phyloP scores from a whole-genome alignment of 2,113 vertebrate species.

The Limnothrissa miodon region DNA sequence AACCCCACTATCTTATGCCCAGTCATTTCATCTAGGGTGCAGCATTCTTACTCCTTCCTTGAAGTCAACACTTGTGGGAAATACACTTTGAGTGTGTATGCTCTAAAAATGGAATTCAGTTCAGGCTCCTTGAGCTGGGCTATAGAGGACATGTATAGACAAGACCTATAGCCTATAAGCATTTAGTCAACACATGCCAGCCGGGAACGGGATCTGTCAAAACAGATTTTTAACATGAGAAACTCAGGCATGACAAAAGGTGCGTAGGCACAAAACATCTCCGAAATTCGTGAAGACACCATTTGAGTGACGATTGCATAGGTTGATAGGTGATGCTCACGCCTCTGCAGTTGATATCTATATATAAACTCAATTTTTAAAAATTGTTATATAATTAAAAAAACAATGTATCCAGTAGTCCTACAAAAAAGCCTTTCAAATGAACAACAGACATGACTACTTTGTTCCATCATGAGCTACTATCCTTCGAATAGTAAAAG shows the following conservation, averaged over 20 bases:
- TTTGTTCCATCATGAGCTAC: not conserved
- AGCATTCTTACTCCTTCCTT: not conserved
- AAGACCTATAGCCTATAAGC: not conserved
- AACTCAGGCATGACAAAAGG: not conserved
- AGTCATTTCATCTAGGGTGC: not conserved
- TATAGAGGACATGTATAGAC: not conserved
- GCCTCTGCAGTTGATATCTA: not conserved
- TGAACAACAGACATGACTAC: not conserved
- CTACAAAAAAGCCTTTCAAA: not conserved
- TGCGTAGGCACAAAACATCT: not conserved
- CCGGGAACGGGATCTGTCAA: not conserved
- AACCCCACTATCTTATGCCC: not conserved
- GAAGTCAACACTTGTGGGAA: not conserved
- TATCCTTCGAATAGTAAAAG: constrained; percentile 23
- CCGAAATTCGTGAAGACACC: not conserved
- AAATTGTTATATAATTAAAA: no score
- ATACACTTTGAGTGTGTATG: not conserved
- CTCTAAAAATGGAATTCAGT: not conserved
- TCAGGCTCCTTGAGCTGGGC: not conserved
- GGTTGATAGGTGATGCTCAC: not conserved
- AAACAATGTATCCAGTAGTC: no score
- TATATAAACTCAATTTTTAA: not conserved
- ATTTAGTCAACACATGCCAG: not conserved
- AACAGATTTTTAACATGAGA: not conserved
- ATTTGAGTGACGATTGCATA: not conserved